phyloP scores from a whole-genome alignment of 2,888 invertebrate species.

The Tetheella fluctuosa region DNA sequence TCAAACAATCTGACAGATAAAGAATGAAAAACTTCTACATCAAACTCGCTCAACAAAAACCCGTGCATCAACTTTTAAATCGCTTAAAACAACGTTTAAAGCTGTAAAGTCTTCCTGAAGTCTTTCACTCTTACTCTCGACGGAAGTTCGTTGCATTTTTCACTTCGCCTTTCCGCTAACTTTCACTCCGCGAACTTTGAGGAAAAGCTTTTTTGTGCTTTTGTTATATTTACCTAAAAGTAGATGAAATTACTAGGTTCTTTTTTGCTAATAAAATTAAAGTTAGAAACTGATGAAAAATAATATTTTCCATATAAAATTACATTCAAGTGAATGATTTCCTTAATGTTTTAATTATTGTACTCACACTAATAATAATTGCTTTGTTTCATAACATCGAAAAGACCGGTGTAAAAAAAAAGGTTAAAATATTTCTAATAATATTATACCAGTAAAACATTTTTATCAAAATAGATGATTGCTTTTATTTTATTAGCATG shows the following conservation, averaged over 20 bases:
- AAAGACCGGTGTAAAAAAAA: no score
- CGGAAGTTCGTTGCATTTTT: constrained; percentile 76
- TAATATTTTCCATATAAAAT: no score
- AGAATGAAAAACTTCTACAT: neutral
- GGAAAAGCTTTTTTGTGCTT: constrained; percentile 45
- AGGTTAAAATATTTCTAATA: no score
- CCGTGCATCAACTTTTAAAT: constrained; percentile 30
- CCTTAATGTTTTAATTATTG: no score
- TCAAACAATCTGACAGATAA: neutral
- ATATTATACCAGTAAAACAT: no score
- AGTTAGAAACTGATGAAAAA: neutral
- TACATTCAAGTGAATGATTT: no score
- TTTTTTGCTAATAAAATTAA: neutral
- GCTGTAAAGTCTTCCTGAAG: constrained; percentile 43
- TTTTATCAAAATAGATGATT: no score
- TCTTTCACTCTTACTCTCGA: constrained; percentile 67
- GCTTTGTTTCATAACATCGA: no score
- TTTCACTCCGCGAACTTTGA: constrained; percentile 68
- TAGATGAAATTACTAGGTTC: neutral
- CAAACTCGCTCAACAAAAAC: constrained; percentile 27
- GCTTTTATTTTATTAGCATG: no score
- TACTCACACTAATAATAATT: no score
- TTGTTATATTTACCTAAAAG: constrained; percentile 29
- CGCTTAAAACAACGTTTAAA: constrained; percentile 34
- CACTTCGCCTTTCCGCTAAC: constrained; percentile 59